Percentiles rank a stretch among this genome's conserved stretches.
Conservation (phyloP, 2,888 invertebrate species). For the Terebella lapidaria region DNA sequence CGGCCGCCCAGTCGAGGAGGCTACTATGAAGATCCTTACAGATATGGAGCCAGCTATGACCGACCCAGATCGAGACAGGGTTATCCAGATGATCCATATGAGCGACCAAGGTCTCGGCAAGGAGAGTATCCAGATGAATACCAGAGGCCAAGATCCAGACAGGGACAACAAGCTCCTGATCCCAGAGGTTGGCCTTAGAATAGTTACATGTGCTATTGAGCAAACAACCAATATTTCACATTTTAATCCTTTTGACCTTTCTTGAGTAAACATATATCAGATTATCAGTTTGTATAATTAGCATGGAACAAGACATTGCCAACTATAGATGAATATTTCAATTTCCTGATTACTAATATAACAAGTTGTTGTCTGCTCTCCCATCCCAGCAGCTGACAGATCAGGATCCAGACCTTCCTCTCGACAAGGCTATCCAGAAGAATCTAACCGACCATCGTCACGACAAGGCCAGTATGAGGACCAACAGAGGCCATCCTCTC, state of each 20-base stretch:
- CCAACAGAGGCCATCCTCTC: background rate
- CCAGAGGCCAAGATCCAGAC: slow-evolving; percentile 14
- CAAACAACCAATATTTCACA: no score
- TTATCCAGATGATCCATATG: slow-evolving; percentile 7
- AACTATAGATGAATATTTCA: no score
- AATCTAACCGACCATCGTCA: slow-evolving; percentile 12
- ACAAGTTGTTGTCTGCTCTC: no score
- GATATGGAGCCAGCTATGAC: slow-evolving; percentile 1
- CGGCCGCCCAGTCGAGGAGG: slow-evolving; percentile 4
- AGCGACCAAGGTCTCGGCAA: slow-evolving; percentile 21
- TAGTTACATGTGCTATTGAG: no score
- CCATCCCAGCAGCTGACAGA: background rate
- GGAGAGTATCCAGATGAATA: slow-evolving; percentile 13
- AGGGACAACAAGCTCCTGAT: slow-evolving; percentile 15
- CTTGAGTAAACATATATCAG: no score
- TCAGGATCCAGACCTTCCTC: slow-evolving; percentile 14
- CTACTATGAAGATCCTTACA: background rate
- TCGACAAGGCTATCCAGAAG: slow-evolving; percentile 17
- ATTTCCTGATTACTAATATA: no score
- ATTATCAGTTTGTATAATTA: no score
- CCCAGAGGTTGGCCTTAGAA: background rate
- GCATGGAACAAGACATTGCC: no score
- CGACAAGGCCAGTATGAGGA: slow-evolving; percentile 8
- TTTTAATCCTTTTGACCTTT: no score
- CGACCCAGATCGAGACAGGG: slow-evolving; percentile 13